phyloP scores from a whole-genome alignment of 2,888 invertebrate species.

The Syritta pipiens region DNA sequence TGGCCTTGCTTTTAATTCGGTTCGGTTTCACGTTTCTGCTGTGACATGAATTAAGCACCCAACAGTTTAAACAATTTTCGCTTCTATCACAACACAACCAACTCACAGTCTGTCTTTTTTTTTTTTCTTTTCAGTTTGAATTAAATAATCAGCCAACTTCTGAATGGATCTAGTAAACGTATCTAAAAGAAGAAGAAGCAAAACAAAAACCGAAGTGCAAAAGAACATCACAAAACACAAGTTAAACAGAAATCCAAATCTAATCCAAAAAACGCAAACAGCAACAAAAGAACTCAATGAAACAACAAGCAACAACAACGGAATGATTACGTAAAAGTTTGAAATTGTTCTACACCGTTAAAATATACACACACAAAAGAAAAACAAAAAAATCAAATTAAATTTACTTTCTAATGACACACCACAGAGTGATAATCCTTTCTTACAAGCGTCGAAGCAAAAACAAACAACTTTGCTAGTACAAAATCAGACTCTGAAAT shows the following conservation, averaged over 20 bases:
- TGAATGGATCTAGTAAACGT: slow-evolving; percentile 54
- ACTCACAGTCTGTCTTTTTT: not conserved
- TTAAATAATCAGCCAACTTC: slow-evolving; percentile 35
- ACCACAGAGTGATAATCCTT: slow-evolving; percentile 64
- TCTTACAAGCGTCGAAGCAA: slow-evolving; percentile 64
- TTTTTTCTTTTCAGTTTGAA: slow-evolving; percentile 43
- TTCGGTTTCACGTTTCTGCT: too few relatives aligned
- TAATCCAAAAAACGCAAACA: slow-evolving; percentile 24
- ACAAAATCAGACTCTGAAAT: slow-evolving; percentile 1
- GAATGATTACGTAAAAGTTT: slow-evolving; percentile 58
- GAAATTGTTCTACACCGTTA: slow-evolving; percentile 60
- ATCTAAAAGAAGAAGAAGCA: slow-evolving; percentile 6
- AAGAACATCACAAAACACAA: slow-evolving; percentile 44
- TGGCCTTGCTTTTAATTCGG: too few relatives aligned
- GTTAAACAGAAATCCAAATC: slow-evolving; percentile 35
- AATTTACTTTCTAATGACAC: slow-evolving; percentile 64
- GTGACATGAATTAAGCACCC: too few relatives aligned
- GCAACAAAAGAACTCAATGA: slow-evolving; percentile 21
- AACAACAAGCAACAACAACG: slow-evolving; percentile 48
- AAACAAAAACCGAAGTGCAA: slow-evolving; percentile 40
- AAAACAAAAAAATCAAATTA: too few relatives aligned
- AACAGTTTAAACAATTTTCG: not conserved
- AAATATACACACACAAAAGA: slow-evolving; percentile 28
- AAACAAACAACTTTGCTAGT: slow-evolving; percentile 67
- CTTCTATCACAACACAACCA: not conserved